Percentiles rank a stretch among this genome's conserved stretches.
Evolutionary conservation across 2,113 vertebrate genomes (phyloP).

Genomic region (Empidonax alnorum): DNA sequence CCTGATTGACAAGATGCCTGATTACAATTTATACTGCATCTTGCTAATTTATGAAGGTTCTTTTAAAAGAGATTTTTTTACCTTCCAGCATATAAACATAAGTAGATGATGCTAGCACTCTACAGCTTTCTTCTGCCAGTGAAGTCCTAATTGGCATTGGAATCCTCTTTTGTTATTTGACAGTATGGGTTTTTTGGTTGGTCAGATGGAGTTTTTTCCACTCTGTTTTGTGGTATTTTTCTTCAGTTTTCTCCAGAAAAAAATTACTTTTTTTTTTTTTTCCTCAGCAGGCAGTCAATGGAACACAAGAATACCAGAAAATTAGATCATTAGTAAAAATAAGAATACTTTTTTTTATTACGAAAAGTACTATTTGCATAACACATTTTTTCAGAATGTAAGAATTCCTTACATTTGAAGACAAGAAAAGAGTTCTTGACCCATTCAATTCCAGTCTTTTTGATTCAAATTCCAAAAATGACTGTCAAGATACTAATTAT

Average conservation of each 20-base stretch:
- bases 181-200: fast-evolving
- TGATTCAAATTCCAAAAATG: background rate
- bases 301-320: background rate
- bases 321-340: background rate
- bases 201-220: background rate
- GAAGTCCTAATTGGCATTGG: background rate
- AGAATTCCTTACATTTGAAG: background rate
- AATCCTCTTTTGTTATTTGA: background rate
- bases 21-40: background rate
- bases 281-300: background rate
- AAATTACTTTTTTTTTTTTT: background rate
- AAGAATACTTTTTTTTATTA: background rate
- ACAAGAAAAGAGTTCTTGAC: background rate
- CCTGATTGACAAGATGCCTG: background rate
- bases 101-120: background rate
- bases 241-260: background rate
- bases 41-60: background rate
- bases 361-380: background rate
- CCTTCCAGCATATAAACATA: background rate
- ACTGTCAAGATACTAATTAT: background rate
- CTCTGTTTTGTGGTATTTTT: fast-evolving
- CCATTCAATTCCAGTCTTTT: background rate
- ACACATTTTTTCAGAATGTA: background rate
- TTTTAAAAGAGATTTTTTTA: background rate
- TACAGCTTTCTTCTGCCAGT: background rate